These are phyloP conservation scores for Plebejus melissa DNA, from an alignment of 2,888 invertebrate genomes.

Conservation along the genomic window DNA sequence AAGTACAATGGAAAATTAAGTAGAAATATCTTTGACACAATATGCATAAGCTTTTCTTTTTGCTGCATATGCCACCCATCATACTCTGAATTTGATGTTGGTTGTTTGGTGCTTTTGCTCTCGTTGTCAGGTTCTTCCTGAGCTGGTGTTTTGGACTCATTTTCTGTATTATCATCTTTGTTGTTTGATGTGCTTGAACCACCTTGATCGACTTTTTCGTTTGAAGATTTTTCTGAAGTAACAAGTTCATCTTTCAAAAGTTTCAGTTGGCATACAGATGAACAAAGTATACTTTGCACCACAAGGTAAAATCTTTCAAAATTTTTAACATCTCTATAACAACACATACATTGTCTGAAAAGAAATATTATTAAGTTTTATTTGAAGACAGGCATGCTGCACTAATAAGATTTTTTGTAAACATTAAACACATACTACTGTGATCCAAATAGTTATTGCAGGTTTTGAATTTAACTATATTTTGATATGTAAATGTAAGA, in stretches of 20 bases:
- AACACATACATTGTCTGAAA: slow-evolving; percentile 95
- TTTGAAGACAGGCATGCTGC: neutral
- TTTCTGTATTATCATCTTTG: slow-evolving; percentile 46
- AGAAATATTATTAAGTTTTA: slow-evolving; percentile 33
- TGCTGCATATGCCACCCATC: slow-evolving; percentile 89
- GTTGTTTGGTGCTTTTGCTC: slow-evolving; percentile 40
- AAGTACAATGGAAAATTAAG: slow-evolving; percentile 94
- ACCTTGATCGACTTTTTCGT: slow-evolving; percentile 46
- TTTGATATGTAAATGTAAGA: neutral
- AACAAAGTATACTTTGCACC: slow-evolving; percentile 91
- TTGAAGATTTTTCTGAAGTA: slow-evolving; percentile 56
- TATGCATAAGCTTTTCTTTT: slow-evolving; percentile 91
- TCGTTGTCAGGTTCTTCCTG: slow-evolving; percentile 40
- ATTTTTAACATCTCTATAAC: slow-evolving; percentile 94
- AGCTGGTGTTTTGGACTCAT: slow-evolving; percentile 45
- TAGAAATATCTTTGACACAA: slow-evolving; percentile 91
- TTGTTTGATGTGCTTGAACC: slow-evolving; percentile 46
- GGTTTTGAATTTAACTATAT: neutral
- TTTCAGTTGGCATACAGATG: slow-evolving; percentile 90
- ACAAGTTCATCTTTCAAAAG: slow-evolving; percentile 81
- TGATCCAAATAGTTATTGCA: neutral
- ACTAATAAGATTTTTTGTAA: slow-evolving; percentile 28
- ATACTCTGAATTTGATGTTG: slow-evolving; percentile 51
- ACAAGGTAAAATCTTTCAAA: slow-evolving; percentile 94
- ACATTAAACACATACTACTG: neutral